A percentile compares a stretch with the other conserved stretches of the same genome.
phyloP scores from a whole-genome alignment of 2,888 invertebrate species.

The Drosophila hawaiiensis region DNA sequence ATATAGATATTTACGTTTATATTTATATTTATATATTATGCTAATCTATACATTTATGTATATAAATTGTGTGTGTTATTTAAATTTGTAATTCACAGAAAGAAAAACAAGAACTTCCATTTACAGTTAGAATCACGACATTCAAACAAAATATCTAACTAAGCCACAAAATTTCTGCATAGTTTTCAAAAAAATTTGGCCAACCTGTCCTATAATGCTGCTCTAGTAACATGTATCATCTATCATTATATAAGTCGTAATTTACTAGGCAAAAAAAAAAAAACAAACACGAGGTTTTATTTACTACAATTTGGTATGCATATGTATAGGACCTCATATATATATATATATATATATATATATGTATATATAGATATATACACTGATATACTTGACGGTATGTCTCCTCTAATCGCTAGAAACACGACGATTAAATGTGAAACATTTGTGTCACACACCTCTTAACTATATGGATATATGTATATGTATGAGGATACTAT shows the following conservation, averaged over 20 bases:
- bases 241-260: slow-evolving; percentile 47
- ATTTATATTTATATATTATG: neutral
- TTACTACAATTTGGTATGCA: slow-evolving; percentile 39
- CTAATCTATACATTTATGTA: slow-evolving; percentile 20
- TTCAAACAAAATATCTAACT: slow-evolving; percentile 33
- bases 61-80: slow-evolving; percentile 29
- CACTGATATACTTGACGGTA: slow-evolving; percentile 63
- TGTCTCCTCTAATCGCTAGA: slow-evolving; percentile 17
- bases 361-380: slow-evolving; percentile 44
- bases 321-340: slow-evolving; percentile 39
- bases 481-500: slow-evolving; percentile 2
- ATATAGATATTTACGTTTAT: slow-evolving; percentile 10
- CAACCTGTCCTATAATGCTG: slow-evolving; percentile 60
- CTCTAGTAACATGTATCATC: slow-evolving; percentile 40
- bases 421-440: slow-evolving; percentile 4
- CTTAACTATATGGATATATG: slow-evolving; percentile 7
- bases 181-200: slow-evolving; percentile 59
- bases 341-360: slow-evolving; percentile 18
- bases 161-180: slow-evolving; percentile 30
- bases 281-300: slow-evolving; percentile 8
- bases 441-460: slow-evolving; percentile 16
- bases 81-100: slow-evolving; percentile 45
- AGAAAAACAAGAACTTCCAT: slow-evolving; percentile 20
- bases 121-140: slow-evolving; percentile 63
- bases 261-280: slow-evolving; percentile 52